Evolutionary conservation across 2,888 invertebrate species (phyloP), one percentile per base, ranked within the genome.

Genomic region (Dicranocentrus wangi): DNA sequence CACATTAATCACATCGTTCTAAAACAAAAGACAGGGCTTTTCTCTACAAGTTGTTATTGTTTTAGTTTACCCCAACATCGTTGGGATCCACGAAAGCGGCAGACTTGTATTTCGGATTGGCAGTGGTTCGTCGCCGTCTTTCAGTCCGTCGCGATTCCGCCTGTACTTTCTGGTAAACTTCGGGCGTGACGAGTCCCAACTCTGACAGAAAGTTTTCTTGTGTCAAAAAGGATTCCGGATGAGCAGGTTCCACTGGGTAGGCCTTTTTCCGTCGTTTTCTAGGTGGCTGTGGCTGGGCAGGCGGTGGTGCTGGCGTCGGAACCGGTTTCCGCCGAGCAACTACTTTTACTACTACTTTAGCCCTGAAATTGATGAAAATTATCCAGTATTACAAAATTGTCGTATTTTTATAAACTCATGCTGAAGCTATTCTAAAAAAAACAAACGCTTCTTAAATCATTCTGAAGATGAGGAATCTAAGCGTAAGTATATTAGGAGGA

Each of bases 71-170:
- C 79, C 73, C 73, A 39, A n/a, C 25, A 28, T 79, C 71, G 17
- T 51, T 61, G 2, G 82, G 55, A 51, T 83, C 84, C 13, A 81
- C 80, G n/a, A 83, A 79, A 15, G 75, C 78, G 53, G 76, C 73
- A 0, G 82, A 65, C 27, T 69, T 85, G 60, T 86, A 86, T 53
- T 85, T 86, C 1, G 85, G 85, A 66, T 86, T 86, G 5, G 85
- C 85, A 1, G 85, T 86, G 0, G 82, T 84, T 7, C 85, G 71
- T 51, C 86, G 51, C 51, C 84, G 72, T 27, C 82, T 65, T 21
- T 84, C 84, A 10, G 82, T 82, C 27, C 82, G 82, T 1, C 60
- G 75, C 1, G 76, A 76, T 21, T 81, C 73, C 0, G 68, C 76
- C 17, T 78, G 71, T 1, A 53, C 66, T 68, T 78, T 72, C 15